Percentiles rank a stretch among this genome's conserved stretches.
phyloP scores from a whole-genome alignment of 2,113 vertebrate species.

The Malaclemys terrapin region DNA sequence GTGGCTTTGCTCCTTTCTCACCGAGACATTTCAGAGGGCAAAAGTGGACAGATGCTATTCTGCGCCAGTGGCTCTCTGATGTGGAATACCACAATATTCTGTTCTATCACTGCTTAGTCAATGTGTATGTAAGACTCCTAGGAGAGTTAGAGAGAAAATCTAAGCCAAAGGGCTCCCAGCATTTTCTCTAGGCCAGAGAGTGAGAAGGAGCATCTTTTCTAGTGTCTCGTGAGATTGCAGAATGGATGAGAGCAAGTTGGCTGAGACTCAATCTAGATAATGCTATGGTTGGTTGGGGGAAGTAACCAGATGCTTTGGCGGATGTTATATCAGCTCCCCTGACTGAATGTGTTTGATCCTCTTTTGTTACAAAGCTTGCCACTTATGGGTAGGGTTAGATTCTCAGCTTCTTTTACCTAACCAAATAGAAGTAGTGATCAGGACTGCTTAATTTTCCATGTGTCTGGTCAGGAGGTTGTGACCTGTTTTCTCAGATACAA shows the following conservation, averaged over 20 bases:
- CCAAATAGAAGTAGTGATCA: background rate
- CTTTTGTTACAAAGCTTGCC: background rate
- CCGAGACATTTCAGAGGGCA: background rate
- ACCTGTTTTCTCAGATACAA: background rate
- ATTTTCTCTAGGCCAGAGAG: background rate
- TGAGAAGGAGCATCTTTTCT: background rate
- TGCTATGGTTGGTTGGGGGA: background rate
- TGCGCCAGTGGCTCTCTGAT: background rate
- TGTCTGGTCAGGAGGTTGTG: background rate
- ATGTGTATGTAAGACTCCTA: background rate
- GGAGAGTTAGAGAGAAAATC: background rate
- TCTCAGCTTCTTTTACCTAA: background rate
- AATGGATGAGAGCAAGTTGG: background rate
- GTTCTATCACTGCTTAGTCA: background rate
- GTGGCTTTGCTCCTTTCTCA: background rate
- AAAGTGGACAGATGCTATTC: background rate
- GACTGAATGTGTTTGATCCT: background rate
- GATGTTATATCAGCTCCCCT: background rate
- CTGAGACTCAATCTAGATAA: background rate
- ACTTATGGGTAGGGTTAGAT: background rate
- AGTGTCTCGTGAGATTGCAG: background rate
- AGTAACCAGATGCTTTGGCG: background rate
- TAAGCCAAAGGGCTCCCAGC: background rate
- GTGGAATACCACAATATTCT: background rate
- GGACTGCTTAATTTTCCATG: background rate